These are phyloP conservation scores for Cottus gobio DNA, from an alignment of 2,113 vertebrate genomes.

Conservation along the genomic window DNA sequence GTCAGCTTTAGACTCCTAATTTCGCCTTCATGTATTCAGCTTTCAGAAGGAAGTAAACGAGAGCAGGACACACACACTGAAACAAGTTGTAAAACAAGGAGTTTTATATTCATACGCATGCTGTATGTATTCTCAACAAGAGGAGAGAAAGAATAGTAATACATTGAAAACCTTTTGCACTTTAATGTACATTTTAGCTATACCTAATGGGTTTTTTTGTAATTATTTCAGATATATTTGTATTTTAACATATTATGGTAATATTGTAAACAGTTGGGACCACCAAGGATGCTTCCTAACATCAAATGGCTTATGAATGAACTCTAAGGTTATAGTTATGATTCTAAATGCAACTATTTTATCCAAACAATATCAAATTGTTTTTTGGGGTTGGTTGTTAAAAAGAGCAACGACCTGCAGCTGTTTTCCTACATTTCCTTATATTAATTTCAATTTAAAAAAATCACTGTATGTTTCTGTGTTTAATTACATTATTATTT, in stretches of 20 bases:
- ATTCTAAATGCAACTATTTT: background rate
- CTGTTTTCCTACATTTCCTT: background rate
- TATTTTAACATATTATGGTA: background rate
- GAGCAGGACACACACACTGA: background rate
- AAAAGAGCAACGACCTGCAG: background rate
- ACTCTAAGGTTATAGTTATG: background rate
- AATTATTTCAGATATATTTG: background rate
- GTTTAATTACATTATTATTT: background rate
- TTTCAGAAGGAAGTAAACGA: slow-evolving; percentile 18
- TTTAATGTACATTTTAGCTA: background rate
- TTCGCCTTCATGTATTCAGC: slow-evolving; percentile 29
- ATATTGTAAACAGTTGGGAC: background rate
- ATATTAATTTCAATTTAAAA: background rate
- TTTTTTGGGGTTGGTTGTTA: background rate
- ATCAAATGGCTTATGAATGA: background rate
- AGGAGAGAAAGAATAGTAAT: background rate
- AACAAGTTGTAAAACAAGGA: background rate
- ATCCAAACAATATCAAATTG: background rate
- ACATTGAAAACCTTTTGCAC: background rate
- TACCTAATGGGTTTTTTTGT: background rate
- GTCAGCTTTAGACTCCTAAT: slow-evolving; percentile 45
- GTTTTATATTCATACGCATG: slow-evolving; percentile 1
- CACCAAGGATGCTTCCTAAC: background rate
- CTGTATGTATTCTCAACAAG: background rate
- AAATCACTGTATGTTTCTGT: background rate